A percentile compares a stretch with the other conserved stretches of the same genome.
Evolutionary conservation across 2,888 invertebrate species (phyloP).

Genomic region (Hetaerina titia): DNA sequence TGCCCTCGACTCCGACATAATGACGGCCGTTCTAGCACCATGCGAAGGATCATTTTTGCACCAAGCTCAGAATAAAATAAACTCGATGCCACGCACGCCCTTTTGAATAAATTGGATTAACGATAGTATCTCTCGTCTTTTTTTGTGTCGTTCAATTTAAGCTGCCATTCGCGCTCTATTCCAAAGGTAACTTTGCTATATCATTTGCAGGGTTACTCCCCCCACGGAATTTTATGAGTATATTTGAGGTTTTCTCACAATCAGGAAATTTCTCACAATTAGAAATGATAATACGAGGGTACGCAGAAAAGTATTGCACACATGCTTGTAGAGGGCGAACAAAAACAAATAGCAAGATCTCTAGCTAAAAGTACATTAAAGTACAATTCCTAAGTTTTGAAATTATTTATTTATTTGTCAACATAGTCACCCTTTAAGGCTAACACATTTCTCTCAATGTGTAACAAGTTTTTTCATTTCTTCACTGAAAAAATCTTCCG

Average conservation of each 20-base stretch:
- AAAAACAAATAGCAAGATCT: too few relatives aligned
- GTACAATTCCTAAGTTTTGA: too few relatives aligned
- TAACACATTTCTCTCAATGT: too few relatives aligned
- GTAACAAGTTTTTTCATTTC: too few relatives aligned
- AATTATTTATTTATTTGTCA: too few relatives aligned
- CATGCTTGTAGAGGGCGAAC: too few relatives aligned
- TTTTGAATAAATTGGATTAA: neutral
- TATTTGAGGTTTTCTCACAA: neutral
- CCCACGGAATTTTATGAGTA: neutral
- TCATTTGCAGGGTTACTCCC: neutral
- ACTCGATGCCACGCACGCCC: neutral
- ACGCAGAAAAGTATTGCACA: too few relatives aligned
- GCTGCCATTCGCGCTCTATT: neutral
- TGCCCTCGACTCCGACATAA: neutral
- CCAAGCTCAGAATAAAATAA: neutral
- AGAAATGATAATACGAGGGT: too few relatives aligned
- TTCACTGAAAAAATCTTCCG: too few relatives aligned
- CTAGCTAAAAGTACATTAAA: too few relatives aligned
- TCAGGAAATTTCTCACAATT: too few relatives aligned
- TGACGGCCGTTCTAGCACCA: neutral
- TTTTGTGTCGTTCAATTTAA: neutral
- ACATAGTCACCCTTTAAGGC: too few relatives aligned
- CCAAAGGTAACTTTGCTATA: neutral
- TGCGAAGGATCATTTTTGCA: neutral
- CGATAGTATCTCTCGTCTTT: neutral